Evolutionary conservation across 2,888 invertebrate genomes (phyloP).

Genomic region (Aphidoletes aphidimyza): DNA sequence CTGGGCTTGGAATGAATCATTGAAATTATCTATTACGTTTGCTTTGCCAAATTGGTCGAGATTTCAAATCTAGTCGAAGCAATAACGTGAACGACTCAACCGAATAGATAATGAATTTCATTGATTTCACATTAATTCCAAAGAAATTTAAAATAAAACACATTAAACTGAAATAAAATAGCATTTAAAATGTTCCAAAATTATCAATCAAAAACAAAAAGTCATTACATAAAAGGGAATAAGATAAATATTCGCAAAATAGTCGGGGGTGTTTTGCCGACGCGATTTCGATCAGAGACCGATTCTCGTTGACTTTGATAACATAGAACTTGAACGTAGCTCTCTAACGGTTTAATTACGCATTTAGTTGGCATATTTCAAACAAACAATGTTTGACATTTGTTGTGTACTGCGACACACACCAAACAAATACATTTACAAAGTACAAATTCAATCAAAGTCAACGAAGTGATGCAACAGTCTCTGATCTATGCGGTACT

Average conservation of each 20-base stretch:
- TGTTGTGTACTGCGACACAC: too few relatives aligned
- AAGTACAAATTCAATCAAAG: too few relatives aligned
- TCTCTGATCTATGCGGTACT: too few relatives aligned
- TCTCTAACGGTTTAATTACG: too few relatives aligned
- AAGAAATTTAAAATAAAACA: background rate
- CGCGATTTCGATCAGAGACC: background rate
- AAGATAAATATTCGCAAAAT: background rate
- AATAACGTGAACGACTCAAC: background rate
- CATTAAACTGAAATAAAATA: conserved; percentile 23
- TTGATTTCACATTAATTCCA: conserved; percentile 29
- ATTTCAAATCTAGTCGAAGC: background rate
- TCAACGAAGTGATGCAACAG: too few relatives aligned
- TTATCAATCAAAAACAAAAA: background rate
- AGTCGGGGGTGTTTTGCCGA: background rate
- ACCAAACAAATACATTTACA: too few relatives aligned
- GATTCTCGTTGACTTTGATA: background rate
- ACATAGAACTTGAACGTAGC: too few relatives aligned
- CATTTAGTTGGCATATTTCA: too few relatives aligned
- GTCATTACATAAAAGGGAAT: conserved; percentile 16
- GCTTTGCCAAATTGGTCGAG: background rate
- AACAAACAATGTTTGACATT: too few relatives aligned
- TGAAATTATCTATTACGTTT: conserved; percentile 9
- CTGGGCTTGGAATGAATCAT: conserved; percentile 33
- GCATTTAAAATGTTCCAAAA: conserved; percentile 45
- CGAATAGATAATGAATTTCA: background rate